phyloP scores from a whole-genome alignment of 1,140 invertebrate species.

The Drosophila sturtevanti region DNA sequence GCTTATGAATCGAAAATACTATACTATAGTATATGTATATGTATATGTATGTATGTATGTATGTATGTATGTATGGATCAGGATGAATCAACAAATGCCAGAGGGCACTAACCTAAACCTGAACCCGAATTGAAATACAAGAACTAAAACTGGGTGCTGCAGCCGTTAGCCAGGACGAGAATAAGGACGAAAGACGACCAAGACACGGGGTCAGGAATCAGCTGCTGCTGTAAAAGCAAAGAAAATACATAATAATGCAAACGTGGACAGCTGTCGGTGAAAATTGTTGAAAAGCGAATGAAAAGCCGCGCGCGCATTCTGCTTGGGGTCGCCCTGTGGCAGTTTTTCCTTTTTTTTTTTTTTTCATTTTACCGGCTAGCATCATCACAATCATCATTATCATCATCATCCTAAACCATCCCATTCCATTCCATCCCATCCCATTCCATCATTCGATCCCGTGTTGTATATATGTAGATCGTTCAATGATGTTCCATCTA shows the following conservation, averaged over 20 bases:
- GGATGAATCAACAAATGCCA: constrained; percentile 50
- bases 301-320: constrained; percentile 62
- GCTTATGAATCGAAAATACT: constrained; percentile 31
- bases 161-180: constrained; percentile 25
- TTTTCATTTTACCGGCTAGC: constrained; percentile 33
- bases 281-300: constrained; percentile 77
- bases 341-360: constrained; percentile 22
- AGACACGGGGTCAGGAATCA: constrained; percentile 69
- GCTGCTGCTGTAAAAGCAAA: constrained; percentile 56
- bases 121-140: constrained; percentile 51
- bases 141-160: constrained; percentile 54
- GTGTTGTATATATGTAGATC: constrained; percentile 61
- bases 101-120: constrained; percentile 67
- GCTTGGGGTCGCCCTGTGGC: constrained; percentile 44
- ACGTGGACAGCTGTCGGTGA: constrained; percentile 75
- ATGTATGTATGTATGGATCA: constrained; percentile 8
- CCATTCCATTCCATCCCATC: constrained; percentile 26
- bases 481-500: constrained; percentile 66
- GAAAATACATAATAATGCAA: constrained; percentile 66
- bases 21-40: constrained; percentile 63
- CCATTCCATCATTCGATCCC: constrained; percentile 10
- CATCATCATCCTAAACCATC: constrained; percentile 23
- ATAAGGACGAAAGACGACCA: constrained; percentile 25
- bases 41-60: constrained; percentile 34
- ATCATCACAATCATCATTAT: constrained; percentile 53